Evolutionary conservation across 2,113 vertebrate genomes (phyloP).

Genomic region (Delphinapterus leucas): DNA sequence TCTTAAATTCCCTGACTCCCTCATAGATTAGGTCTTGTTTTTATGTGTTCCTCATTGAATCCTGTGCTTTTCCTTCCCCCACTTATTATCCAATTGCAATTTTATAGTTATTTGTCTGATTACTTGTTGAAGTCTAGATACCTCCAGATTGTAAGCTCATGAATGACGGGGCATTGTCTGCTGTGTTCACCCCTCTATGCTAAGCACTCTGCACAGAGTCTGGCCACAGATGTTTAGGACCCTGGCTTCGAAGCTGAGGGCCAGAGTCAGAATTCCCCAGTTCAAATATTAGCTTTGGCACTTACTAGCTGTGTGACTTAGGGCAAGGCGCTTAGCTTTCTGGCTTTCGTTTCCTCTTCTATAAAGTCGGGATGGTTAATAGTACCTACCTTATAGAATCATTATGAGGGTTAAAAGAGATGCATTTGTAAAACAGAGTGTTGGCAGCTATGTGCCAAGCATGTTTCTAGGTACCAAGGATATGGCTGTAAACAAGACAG

Average conservation of each 20-base stretch:
- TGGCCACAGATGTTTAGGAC: background rate
- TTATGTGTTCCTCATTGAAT: background rate
- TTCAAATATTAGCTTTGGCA: background rate
- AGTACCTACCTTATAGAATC: background rate
- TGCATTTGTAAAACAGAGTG: background rate
- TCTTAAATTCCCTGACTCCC: background rate
- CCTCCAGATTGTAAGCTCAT: background rate
- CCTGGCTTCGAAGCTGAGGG: background rate
- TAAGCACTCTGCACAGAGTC: background rate
- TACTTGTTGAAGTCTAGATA: background rate
- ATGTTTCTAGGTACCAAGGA: background rate
- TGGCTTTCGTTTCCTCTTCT: background rate
- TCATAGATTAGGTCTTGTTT: background rate
- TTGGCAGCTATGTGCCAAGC: background rate
- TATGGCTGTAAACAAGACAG: background rate
- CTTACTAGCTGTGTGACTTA: background rate
- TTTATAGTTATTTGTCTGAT: background rate
- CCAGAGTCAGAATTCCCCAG: background rate
- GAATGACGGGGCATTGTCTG: accelerated
- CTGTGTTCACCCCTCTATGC: background rate
- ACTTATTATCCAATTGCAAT: background rate
- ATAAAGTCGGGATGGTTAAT: background rate
- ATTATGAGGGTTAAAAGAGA: background rate
- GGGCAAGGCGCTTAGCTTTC: background rate
- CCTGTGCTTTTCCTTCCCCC: background rate